Evolutionary conservation across 1,140 invertebrate species (phyloP).

Genomic region (Atta cephalotes): DNA sequence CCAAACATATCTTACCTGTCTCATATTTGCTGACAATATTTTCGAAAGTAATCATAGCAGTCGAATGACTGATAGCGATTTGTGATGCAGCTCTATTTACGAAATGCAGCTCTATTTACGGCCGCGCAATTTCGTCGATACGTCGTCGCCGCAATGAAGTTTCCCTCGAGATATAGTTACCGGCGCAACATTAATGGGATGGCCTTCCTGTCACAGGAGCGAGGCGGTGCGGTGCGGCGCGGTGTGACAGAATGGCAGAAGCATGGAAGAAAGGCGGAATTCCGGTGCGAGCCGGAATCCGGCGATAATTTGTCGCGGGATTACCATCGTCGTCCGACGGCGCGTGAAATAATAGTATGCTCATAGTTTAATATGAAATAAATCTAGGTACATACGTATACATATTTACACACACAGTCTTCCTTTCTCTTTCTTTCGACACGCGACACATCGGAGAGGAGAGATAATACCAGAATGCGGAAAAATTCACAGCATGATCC

Average conservation of each 20-base stretch:
- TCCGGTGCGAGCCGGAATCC: constrained; percentile 54
- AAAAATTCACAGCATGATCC: background rate
- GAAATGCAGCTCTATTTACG: background rate
- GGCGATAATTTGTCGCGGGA: constrained; percentile 66
- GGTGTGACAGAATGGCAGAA: constrained; percentile 60
- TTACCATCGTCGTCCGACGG: constrained; percentile 62
- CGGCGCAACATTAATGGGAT: constrained; percentile 29
- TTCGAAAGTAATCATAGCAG: background rate
- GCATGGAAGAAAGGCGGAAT: constrained; percentile 62
- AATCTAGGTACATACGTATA: constrained; percentile 35
- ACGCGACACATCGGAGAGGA: background rate
- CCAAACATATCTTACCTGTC: background rate
- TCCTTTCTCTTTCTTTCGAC: constrained; percentile 5
- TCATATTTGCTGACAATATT: constrained; percentile 4
- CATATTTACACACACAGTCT: too few relatives aligned
- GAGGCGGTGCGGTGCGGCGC: constrained; percentile 31
- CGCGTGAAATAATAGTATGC: constrained; percentile 71
- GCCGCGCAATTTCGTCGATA: constrained; percentile 38
- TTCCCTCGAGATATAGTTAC: constrained; percentile 25
- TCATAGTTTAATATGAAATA: constrained; percentile 71
- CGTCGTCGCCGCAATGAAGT: constrained; percentile 47
- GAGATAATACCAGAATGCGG: background rate
- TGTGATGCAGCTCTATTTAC: constrained; percentile 20
- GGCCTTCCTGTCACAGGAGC: constrained; percentile 5
- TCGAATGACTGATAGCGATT: constrained; percentile 14